A percentile compares a stretch with the other conserved stretches of the same genome.
These are phyloP conservation scores for Nemotelus nigrinus DNA, from an alignment of 2,888 invertebrate species.

Conservation along the genomic window DNA sequence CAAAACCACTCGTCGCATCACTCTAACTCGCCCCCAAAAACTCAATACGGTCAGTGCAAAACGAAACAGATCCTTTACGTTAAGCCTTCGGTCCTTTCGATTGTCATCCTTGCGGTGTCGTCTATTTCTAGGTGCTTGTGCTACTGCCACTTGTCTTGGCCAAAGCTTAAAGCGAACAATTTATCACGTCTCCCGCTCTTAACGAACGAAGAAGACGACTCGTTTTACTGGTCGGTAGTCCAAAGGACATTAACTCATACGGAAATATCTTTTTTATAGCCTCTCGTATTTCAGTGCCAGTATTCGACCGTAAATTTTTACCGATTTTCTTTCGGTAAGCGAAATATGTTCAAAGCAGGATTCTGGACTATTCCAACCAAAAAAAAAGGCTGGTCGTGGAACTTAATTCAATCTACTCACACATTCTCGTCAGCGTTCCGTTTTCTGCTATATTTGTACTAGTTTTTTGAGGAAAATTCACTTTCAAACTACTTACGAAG, in stretches of 20 bases:
- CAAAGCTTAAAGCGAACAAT: conserved; percentile 36
- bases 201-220: neutral
- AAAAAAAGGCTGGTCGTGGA: too few species aligned
- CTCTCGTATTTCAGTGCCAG: conserved; percentile 49
- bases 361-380: too few species aligned
- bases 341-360: too few species aligned
- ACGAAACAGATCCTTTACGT: conserved; percentile 1
- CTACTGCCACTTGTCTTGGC: conserved; percentile 12
- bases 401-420: too few species aligned
- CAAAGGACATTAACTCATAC: conserved; percentile 49
- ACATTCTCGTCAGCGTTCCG: too few species aligned
- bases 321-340: neutral
- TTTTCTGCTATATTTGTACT: conserved; percentile 11
- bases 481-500: neutral
- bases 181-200: conserved; percentile 33
- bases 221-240: conserved; percentile 14
- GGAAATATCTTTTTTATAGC: conserved; percentile 50
- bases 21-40: neutral
- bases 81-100: conserved; percentile 1
- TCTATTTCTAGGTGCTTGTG: conserved; percentile 5
- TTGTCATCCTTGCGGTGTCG: neutral
- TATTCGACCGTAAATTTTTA: conserved; percentile 47
- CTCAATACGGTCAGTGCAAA: neutral
- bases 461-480: conserved; percentile 10
- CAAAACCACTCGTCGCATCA: neutral